These are phyloP conservation scores for Labrus mixtus DNA, from an alignment of 2,113 vertebrate genomes.

Conservation along the genomic window DNA sequence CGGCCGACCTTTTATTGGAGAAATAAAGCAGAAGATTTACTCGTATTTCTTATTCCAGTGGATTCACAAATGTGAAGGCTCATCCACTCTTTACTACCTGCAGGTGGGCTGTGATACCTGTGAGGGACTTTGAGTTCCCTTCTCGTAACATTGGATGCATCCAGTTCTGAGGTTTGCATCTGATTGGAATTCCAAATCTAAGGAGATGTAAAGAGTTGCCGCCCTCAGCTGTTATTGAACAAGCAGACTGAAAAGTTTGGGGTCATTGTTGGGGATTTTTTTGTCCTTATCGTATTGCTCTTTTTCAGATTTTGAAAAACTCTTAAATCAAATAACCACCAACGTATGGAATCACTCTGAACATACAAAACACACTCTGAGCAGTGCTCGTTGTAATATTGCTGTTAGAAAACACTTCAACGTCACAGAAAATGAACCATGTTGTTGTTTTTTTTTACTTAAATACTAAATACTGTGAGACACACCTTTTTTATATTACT, in stretches of 20 bases:
- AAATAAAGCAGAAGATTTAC: slow-evolving; percentile 28
- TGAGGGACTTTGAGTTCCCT: not conserved
- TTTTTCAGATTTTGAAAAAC: slow-evolving; percentile 24
- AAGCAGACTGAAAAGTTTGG: slow-evolving; percentile 2
- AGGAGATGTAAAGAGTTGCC: not conserved
- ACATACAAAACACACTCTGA: slow-evolving; percentile 10
- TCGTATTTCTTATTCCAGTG: slow-evolving; percentile 36
- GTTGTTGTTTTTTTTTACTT: slow-evolving; percentile 8
- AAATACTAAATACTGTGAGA: slow-evolving; percentile 3
- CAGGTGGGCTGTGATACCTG: slow-evolving; percentile 19
- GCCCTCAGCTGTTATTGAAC: slow-evolving; percentile 5
- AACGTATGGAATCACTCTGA: not conserved
- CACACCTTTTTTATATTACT: not conserved
- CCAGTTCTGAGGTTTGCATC: slow-evolving; percentile 5
- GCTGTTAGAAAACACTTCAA: slow-evolving; percentile 2
- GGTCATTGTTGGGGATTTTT: not conserved
- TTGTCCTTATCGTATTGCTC: not conserved
- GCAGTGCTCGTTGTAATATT: slow-evolving; percentile 39
- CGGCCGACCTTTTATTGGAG: not conserved
- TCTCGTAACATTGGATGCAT: slow-evolving; percentile 9
- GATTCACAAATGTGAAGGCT: slow-evolving; percentile 52
- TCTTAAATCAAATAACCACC: not conserved
- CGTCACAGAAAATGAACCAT: not conserved
- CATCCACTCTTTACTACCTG: slow-evolving; percentile 48
- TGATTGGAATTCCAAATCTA: slow-evolving; percentile 17